Base-by-base conservation (phyloP, 2,797 vertebrate genomes). In the Pseudocheirus occidentalis region DNA sequence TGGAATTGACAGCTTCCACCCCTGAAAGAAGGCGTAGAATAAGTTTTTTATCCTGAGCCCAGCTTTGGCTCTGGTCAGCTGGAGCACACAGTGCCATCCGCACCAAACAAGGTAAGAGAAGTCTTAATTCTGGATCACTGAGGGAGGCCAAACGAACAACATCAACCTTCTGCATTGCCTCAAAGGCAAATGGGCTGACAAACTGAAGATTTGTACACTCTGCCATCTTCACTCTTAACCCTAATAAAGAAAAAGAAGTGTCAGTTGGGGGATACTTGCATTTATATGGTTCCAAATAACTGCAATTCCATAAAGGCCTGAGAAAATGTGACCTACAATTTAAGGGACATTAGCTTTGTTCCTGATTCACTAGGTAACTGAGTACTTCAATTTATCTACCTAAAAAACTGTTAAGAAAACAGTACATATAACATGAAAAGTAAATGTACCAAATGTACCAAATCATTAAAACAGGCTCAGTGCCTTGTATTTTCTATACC, bases 81-180 rank as follows among this genome's bases (percentile, higher is more conserved):
- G 99, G 99, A 2, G 99, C 99, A 98, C 99, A 99, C 3, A 99
- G 98, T 9, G 99, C 99, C 99, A 99, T 99, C 93, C 99, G 99
- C 93, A 99, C 99, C 96, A 99, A 98, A 98, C 99, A 99, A 90
- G 99, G 99, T 91, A 99, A 98, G 97, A 99, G 98, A 91, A 99
- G 98, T 96, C 99, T 99, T 94, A 99, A 98, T 98, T 99, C 99
- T 0, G 99, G 99, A 97, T 99, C 99, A 96, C 99, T 99, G 3
- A 99, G 98, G 0, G 99, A 99, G 0, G 99, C 99, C 97, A 99
- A 98, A 0, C 99, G 99, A 89, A 99, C 99, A 91, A 99, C 99
- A 91, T 99, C 99, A 98, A 99, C 99, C 97, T 99, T 99, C 98
- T 99, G 99, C 99, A 99, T 99, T 13, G 99, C 99, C 98, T 99